Base-by-base conservation (phyloP, 1,140 invertebrate species). In the Helicoverpa armigera region DNA sequence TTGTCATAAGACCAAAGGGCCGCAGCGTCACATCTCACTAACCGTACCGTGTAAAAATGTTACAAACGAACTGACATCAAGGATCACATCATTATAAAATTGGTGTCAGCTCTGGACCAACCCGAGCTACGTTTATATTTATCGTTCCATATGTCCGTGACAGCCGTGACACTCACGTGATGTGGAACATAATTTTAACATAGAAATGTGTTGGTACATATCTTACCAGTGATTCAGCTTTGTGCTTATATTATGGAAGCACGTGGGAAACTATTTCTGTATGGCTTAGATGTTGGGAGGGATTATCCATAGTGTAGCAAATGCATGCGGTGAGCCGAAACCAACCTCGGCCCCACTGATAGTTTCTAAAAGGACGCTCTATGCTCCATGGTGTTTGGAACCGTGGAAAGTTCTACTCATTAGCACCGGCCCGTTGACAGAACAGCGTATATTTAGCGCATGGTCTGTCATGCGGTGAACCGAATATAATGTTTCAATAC, bases 401-500 rank as follows among this genome's bases (percentile, higher is more conserved):
- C 18, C 67, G 31, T 48, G 58, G 56, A 53, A 60, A 72, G 18
- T 31, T 54, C n/a, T 53, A 14, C 23, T 80, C 79, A 80, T 80
- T 80, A 80, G 79, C 23, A 43, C n/a, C 69, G 58, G 1, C 23
- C 48, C 31, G 80, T 81, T 81, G 80, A 81, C 80, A 81, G 80
- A 81, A 23, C 53, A 31, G 54, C 23, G 72, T 81, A 81, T 81
- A 81, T 81, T 76, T 81, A 81, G 72, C 60, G 61, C 56, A 43
- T 56, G 72, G 73, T 81, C 73, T 58, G 80, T 81, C 72, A 81
- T 76, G 61, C 53, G 72, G 18, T 75, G 31, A 31, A 43, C 70
- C 72, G 61, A 76, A 70, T 80, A 70, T 80, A 51, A 76, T 81
- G 58, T 81, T 74, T 75, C 72, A 75, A 81, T 74, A 81, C 72